Evolutionary conservation across 2,797 vertebrate genomes (phyloP).

Genomic region (Myotis vivesi): DNA sequence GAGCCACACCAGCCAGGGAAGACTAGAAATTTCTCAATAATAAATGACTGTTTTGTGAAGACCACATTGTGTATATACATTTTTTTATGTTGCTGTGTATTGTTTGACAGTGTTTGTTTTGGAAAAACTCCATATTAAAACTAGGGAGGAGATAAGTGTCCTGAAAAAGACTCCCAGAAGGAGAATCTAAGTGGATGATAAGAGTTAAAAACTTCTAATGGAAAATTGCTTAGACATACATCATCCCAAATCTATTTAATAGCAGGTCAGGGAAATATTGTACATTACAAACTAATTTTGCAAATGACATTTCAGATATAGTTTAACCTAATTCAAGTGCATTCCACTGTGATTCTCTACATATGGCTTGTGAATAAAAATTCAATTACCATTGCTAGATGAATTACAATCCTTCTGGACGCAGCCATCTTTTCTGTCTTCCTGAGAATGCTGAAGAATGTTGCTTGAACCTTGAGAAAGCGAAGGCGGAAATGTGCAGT

Average conservation of each 20-base stretch:
- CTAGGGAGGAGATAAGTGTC: neutral
- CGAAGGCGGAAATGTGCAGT: neutral
- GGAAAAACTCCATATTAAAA: neutral
- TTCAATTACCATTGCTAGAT: conserved; percentile 29
- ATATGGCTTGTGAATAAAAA: conserved; percentile 47
- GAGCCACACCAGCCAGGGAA: too few species aligned
- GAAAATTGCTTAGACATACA: neutral
- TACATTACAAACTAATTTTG: conserved; percentile 6
- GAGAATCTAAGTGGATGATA: neutral
- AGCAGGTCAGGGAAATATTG: neutral
- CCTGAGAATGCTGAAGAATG: neutral
- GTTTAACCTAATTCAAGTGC: conserved; percentile 52
- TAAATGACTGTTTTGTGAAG: neutral
- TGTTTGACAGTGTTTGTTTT: neutral
- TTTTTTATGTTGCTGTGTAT: neutral
- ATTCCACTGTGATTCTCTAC: conserved; percentile 49
- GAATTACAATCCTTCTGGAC: conserved; percentile 43
- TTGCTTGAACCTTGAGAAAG: neutral
- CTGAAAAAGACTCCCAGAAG: neutral
- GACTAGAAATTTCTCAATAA: neutral
- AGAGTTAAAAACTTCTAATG: neutral
- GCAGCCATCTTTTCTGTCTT: neutral
- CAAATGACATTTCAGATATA: conserved; percentile 60
- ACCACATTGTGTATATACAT: neutral
- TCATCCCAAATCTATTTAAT: neutral